Conservation (phyloP, 2,888 invertebrate genomes). For the Scelioninae gen. 1 region DNA sequence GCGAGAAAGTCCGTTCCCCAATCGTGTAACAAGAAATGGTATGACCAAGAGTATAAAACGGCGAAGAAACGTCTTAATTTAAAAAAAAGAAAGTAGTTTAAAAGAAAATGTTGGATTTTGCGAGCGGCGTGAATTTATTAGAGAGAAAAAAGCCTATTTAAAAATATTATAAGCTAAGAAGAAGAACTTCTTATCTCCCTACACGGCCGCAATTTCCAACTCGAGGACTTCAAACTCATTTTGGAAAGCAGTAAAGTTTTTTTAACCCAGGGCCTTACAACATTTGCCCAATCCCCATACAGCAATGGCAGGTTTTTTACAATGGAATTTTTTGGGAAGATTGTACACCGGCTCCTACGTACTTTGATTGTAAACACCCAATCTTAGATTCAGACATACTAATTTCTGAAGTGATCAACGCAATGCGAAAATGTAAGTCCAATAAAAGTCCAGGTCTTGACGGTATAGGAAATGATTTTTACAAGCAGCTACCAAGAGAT, state of each 20-base stretch:
- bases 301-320: conserved; percentile 2
- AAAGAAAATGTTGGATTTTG: too few relatives aligned
- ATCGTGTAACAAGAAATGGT: too few relatives aligned
- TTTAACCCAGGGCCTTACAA: background rate
- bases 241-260: conserved; percentile 14
- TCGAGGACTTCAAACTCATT: background rate
- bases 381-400: too few relatives aligned
- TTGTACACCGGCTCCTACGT: background rate
- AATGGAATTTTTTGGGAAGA: background rate
- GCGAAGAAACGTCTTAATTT: too few relatives aligned
- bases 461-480: conserved; percentile 21
- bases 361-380: background rate
- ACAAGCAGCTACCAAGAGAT: background rate
- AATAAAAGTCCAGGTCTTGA: conserved; percentile 25
- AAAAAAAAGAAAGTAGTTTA: too few relatives aligned
- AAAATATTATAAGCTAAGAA: too few relatives aligned
- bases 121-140: too few relatives aligned
- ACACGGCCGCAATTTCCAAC: background rate
- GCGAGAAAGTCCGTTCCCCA: too few relatives aligned
- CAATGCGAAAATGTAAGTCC: background rate
- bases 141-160: too few relatives aligned
- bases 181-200: too few relatives aligned
- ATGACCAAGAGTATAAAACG: too few relatives aligned
- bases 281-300: background rate
- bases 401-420: too few relatives aligned